Conservation (phyloP, 2,888 invertebrate genomes). For the Euphydryas editha region DNA sequence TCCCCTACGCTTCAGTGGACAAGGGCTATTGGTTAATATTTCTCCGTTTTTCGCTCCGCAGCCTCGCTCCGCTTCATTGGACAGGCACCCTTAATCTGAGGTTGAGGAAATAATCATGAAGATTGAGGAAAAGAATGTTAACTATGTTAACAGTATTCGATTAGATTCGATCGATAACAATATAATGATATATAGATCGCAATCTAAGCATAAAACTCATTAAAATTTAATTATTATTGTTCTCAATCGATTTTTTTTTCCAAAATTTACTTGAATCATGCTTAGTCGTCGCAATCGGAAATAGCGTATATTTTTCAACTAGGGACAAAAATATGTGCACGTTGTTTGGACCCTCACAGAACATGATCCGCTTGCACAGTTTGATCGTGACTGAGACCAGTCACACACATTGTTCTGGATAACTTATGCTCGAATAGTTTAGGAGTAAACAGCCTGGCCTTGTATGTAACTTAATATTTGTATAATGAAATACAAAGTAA, state of each 20-base stretch:
- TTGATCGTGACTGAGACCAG: conserved; percentile 25
- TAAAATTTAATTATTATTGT: too few species aligned
- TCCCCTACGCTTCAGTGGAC: too few species aligned
- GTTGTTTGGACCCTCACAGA: conserved; percentile 30
- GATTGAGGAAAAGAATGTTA: too few species aligned
- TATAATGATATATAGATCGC: too few species aligned
- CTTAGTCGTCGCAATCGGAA: conserved; percentile 4
- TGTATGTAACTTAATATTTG: conserved; percentile 32
- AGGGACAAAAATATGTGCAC: conserved; percentile 33
- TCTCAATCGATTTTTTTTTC: neutral
- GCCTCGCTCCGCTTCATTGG: too few species aligned
- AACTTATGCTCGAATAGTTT: conserved; percentile 77
- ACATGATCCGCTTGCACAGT: conserved; percentile 34
- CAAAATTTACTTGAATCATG: conserved; percentile 8
- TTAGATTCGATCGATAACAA: too few species aligned
- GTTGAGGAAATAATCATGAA: too few species aligned
- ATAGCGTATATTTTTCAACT: neutral
- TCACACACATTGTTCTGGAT: conserved; percentile 78
- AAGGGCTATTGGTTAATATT: too few species aligned
- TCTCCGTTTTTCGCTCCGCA: too few species aligned
- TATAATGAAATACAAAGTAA: conserved; percentile 16
- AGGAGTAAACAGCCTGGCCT: conserved; percentile 58
- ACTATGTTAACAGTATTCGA: too few species aligned
- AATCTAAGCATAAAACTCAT: too few species aligned
- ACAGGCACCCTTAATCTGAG: too few species aligned